Evolutionary conservation across 1,140 invertebrate species (phyloP).

Genomic region (Trichonephila clavata): DNA sequence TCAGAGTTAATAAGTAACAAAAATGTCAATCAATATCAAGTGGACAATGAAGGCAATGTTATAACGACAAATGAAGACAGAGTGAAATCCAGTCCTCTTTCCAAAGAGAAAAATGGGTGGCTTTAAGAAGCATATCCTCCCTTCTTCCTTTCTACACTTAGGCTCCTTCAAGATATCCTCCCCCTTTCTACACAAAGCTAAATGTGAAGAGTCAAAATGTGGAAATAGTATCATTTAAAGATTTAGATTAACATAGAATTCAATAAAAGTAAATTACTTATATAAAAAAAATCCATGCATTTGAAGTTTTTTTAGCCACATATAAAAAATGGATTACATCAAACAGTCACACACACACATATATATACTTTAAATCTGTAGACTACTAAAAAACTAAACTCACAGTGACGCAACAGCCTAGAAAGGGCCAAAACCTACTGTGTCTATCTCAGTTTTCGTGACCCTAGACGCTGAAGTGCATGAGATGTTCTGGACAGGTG

Average conservation of each 20-base stretch:
- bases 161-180: not conserved
- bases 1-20: constrained; percentile 8
- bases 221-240: not conserved
- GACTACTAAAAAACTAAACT: too few species aligned
- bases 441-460: too few species aligned
- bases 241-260: not conserved
- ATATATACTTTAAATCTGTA: too few species aligned
- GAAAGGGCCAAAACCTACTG: too few species aligned
- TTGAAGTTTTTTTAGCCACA: too few species aligned
- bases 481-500: too few species aligned
- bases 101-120: constrained; percentile 26
- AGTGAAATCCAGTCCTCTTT: constrained; percentile 1
- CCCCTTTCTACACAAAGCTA: not conserved
- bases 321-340: too few species aligned
- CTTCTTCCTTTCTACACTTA: not conserved
- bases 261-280: too few species aligned
- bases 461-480: too few species aligned
- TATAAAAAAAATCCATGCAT: too few species aligned
- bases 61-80: not conserved
- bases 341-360: too few species aligned
- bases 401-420: too few species aligned
- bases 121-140: not conserved
- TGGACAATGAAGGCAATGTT: constrained; percentile 7
- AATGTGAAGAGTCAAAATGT: not conserved
- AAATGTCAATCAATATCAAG: constrained; percentile 31